Evolutionary conservation across 2,888 invertebrate genomes (phyloP), one percentile per base, ranked within the genome.

Genomic region (Chaitophorus viminalis): DNA sequence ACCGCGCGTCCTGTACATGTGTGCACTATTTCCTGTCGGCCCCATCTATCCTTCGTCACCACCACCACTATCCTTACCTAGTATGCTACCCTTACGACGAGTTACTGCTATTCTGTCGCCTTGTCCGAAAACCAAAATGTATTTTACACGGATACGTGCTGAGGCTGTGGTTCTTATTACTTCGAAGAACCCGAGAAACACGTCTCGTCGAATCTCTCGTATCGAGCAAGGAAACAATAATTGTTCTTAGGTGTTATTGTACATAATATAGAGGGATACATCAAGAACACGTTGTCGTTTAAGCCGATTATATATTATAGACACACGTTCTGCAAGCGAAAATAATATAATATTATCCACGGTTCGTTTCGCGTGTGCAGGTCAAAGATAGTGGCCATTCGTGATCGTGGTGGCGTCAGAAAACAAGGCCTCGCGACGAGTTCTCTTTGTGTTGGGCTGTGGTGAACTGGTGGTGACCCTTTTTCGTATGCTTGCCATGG

Each of bases 361-460:
- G 60, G 33, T 21, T 33, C n/a, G 65, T 75, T 83, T 82, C 11
- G 46, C 75, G 75, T 76, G 75, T 39, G 39, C 65, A 18, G 75
- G 31, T 83, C 17, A 83, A 65, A 75, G 74, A 83, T 83, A 74
- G 74, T 60, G 60, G 74, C 83, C 76, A 25, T 25, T 46, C 46
- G 11, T 14, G 46, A 46, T 46, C 46, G 46, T 46, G 33, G 54
- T 21, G n/a, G 52, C 36, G 36, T 36, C 36, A 25, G 39, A 83
- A 74, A 75, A 75, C 39, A 83, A 60, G 39, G 36, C 74, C 74
- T 36, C 33, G 46, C 68, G 68, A 68, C 39, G 46, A 81, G 8
- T 25, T 11, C 54, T 81, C 65, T 39, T 36, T 68, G 39, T 82
- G 60, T 2, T 14, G 74, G 4, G 39, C 21, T n/a, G 8, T 3